Base-by-base conservation (phyloP, 2,797 vertebrate species). In the Philypnodon macrostomus region DNA sequence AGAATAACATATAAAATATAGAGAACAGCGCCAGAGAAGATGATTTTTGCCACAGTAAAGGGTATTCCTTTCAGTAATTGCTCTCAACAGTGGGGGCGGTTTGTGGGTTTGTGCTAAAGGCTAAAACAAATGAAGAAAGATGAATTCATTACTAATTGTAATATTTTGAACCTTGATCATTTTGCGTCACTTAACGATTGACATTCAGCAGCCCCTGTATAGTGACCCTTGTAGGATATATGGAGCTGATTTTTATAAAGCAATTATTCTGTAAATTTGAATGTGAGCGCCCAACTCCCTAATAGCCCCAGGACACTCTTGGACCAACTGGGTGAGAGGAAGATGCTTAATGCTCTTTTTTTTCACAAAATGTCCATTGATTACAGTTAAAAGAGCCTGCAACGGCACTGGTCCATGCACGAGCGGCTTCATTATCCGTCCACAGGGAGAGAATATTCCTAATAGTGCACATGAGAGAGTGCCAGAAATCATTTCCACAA, bases 361-460 rank as follows among this genome's bases (percentile, higher is more conserved):
- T 73, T 59, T 70, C 72, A 71, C 63, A 56, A 73, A 56, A 60
- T 80, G 80, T 77, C 68, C 75, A 86, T 71, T 86, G 81, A 89
- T 87, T 84, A 72, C 60, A 78, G 79, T 82, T 84, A 74, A 83
- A 81, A 63, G 63, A 61, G 34, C 74, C 71, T 72, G 72, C 47
- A 47, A 57, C 52, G 65, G 49, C 47, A 37, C 54, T 5, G 33
- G 67, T 72, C 72, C 58, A n/a, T n/a, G n/a, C 61, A 81, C 47
- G 26, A 53, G 21, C 52, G 38, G 37, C 59, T 64, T 66, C 56
- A 74, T 76, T 60, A 61, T 50, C 26, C 15, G 63, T 60, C 54
- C 44, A 47, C 30, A 7, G 8, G 34, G 52, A 73, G 26, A 38
- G 16, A 1, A 24, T 17, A n/a, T 54, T 59, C 36, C 35, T 47